Percentiles rank a stretch among this genome's conserved stretches.
Evolutionary conservation across 2,888 invertebrate genomes (phyloP).

Genomic region (Metallyticus violacea): DNA sequence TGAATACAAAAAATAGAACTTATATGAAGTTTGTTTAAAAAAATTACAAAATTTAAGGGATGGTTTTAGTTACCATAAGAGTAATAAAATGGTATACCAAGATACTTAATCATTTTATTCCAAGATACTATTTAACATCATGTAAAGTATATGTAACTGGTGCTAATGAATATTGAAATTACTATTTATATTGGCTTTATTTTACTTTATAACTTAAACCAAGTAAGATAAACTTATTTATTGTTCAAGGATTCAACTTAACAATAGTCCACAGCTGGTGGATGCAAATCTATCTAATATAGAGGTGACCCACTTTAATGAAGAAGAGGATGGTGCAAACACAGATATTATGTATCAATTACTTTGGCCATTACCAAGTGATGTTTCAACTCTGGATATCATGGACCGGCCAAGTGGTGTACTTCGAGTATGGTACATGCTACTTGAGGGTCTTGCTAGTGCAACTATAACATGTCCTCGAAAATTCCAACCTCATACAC

Average conservation of each 20-base stretch:
- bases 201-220: not conserved
- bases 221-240: not conserved
- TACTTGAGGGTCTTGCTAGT: slow-evolving; percentile 71
- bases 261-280: slow-evolving; percentile 54
- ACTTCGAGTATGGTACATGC: slow-evolving; percentile 84
- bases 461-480: slow-evolving; percentile 66
- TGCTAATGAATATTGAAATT: not conserved
- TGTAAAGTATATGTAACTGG: no score
- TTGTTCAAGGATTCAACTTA: slow-evolving; percentile 44
- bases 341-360: slow-evolving; percentile 64
- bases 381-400: slow-evolving; percentile 57
- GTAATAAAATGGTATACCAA: no score
- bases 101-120: no score
- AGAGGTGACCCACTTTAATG: slow-evolving; percentile 65
- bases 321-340: slow-evolving; percentile 52
- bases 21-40: no score
- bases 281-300: slow-evolving; percentile 81
- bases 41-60: no score
- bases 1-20: no score
- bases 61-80: no score
- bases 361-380: slow-evolving; percentile 53
- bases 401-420: slow-evolving; percentile 80
- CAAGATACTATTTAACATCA: no score
- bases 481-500: slow-evolving; percentile 75
- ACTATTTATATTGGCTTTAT: not conserved